Evolutionary conservation across 2,113 vertebrate genomes (phyloP), one percentile per base, ranked within the genome.

Genomic region (Corapipo altera): DNA sequence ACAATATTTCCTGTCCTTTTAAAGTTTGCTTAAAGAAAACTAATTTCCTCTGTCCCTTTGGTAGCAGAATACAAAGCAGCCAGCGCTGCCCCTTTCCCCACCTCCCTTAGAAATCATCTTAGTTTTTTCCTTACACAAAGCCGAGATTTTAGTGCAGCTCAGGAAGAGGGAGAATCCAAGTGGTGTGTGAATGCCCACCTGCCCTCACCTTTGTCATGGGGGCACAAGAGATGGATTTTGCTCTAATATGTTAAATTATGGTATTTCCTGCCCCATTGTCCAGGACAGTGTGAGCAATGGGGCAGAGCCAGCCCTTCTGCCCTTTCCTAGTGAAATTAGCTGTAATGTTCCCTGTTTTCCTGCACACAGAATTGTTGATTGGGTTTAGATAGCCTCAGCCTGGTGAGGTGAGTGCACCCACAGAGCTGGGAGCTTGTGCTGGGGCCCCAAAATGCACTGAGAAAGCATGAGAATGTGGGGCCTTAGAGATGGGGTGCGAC

Each of bases 1-100:
- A 51, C 21, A 4, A 27, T 93, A 94, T 93, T 95, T 96, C 96
- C 94, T 94, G 91, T 75, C 69, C 89, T 94, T 96, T 93, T 83
- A 59, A 67, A 76, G 51, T 91, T 91, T 76, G 15, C 94, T 88
- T 89, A 39, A 58, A 91, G 80, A 78, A 95, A 95, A 88, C 54
- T 62, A 46, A 95, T 97, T 96, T 96, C 96, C 95, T 96, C 87
- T 57, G 54, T 78, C 72, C 75, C 27, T 9, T 43, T 1, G 0
- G 76, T 5, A 86, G 62, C 69, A 72, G 96, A 91, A 88, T 84
- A 85, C 58, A 84, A 94, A 96, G 64, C 92, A 83, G 82, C 26
- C 69, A 24, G 39, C 0, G 0, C 46, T 69, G 58, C 37, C 49
- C 57, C 64, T 54, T 64, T 71, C 87, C 62, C 48, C 62, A 67